These are phyloP conservation scores for Sarcophilus harrisii DNA, from an alignment of 2,797 vertebrate genomes.

Conservation along the genomic window DNA sequence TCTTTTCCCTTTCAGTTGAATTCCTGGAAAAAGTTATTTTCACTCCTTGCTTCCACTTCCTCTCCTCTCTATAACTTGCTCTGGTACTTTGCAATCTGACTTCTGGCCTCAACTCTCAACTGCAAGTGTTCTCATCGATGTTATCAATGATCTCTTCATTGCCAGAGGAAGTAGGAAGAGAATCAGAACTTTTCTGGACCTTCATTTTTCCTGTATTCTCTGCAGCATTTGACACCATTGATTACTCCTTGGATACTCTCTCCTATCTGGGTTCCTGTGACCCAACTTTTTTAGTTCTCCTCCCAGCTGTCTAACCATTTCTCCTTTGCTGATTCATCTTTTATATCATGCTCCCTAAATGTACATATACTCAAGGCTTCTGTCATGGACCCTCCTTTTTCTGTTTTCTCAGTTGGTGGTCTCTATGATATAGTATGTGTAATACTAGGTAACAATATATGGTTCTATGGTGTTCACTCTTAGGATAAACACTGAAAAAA, in stretches of 20 bases:
- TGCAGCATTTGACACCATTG: background rate
- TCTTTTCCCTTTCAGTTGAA: background rate
- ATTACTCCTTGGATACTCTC: background rate
- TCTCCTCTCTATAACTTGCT: background rate
- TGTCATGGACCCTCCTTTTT: background rate
- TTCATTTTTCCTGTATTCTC: background rate
- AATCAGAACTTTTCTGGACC: background rate
- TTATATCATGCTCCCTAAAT: background rate
- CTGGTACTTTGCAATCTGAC: background rate
- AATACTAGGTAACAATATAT: background rate
- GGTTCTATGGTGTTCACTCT: background rate
- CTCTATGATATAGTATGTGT: background rate
- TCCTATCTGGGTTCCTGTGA: background rate
- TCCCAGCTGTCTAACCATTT: background rate
- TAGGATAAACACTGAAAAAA: slow-evolving; percentile 7
- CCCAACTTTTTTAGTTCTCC: background rate
- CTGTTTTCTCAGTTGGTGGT: background rate
- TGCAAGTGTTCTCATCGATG: background rate
- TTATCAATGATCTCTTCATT: background rate
- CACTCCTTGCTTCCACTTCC: background rate
- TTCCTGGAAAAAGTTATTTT: background rate
- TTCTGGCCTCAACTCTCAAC: background rate
- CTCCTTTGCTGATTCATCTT: background rate
- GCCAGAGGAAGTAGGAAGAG: background rate
- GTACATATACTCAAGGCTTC: background rate